A percentile compares a stretch with the other conserved stretches of the same genome.
phyloP scores from a whole-genome alignment of 2,113 vertebrate genomes.

The Petrocephalus zakoni region DNA sequence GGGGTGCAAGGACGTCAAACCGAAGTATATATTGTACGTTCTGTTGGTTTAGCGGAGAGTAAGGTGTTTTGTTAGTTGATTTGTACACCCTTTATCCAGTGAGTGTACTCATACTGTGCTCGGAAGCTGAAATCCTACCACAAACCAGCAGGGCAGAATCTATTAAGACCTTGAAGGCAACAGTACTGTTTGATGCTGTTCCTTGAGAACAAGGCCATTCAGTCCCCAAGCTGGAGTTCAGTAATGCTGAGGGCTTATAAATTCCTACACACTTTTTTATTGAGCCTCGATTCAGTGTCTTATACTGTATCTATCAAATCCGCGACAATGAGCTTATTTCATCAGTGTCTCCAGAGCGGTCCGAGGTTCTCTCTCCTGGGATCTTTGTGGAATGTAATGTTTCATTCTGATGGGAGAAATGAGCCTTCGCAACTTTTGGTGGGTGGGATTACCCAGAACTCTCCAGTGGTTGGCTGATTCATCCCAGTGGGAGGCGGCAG shows the following conservation, averaged over 20 bases:
- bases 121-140: background rate
- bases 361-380: background rate
- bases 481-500: background rate
- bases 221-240: constrained; percentile 30
- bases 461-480: background rate
- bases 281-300: constrained; percentile 23
- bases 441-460: background rate
- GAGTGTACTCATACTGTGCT: background rate
- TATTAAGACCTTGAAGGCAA: background rate
- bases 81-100: background rate
- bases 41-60: no score
- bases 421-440: background rate
- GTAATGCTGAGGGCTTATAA: constrained; percentile 30
- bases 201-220: constrained; percentile 41
- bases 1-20: no score
- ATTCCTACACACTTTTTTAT: constrained; percentile 35
- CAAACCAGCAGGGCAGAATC: background rate
- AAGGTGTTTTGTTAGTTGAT: background rate
- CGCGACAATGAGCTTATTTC: constrained; percentile 37
- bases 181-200: constrained; percentile 22
- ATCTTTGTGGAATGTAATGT: background rate
- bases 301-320: constrained; percentile 17
- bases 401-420: constrained; percentile 6
- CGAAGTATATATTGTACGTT: no score
- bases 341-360: background rate